phyloP scores from a whole-genome alignment of 2,888 invertebrate genomes.

The Acronicta leporina region DNA sequence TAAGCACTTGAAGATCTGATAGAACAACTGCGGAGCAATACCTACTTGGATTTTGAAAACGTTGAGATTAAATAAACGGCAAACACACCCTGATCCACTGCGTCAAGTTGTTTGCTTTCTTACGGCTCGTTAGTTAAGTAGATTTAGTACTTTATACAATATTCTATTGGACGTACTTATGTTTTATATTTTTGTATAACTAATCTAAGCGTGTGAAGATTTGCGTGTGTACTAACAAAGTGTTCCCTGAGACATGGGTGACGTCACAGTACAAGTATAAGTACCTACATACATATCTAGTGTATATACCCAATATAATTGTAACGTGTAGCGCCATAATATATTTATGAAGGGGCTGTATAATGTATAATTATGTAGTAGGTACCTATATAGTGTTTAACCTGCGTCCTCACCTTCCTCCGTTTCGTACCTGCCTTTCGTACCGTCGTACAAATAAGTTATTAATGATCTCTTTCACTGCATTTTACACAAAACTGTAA shows the following conservation, averaged over 20 bases:
- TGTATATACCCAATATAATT: too few species aligned
- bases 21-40: too few species aligned
- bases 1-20: too few species aligned
- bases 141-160: constrained; percentile 28
- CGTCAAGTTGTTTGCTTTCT: not conserved
- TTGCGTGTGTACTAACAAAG: constrained; percentile 21
- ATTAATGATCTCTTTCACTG: constrained; percentile 48
- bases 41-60: too few species aligned
- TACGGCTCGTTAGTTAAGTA: constrained; percentile 17
- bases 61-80: too few species aligned
- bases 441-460: constrained; percentile 48
- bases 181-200: constrained; percentile 27
- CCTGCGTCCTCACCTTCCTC: not conserved
- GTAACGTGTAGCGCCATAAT: too few species aligned
- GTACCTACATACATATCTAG: too few species aligned
- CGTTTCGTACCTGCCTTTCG: not conserved
- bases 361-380: too few species aligned
- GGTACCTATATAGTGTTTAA: not conserved
- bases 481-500: constrained; percentile 42
- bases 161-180: constrained; percentile 39
- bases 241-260: constrained; percentile 5
- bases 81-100: too few species aligned
- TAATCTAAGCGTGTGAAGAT: constrained; percentile 11
- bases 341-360: too few species aligned
- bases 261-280: not conserved